Percentiles rank a stretch among this genome's conserved stretches.
These are phyloP conservation scores for Sarcoramphus papa DNA, from an alignment of 2,797 vertebrate species.

Conservation along the genomic window DNA sequence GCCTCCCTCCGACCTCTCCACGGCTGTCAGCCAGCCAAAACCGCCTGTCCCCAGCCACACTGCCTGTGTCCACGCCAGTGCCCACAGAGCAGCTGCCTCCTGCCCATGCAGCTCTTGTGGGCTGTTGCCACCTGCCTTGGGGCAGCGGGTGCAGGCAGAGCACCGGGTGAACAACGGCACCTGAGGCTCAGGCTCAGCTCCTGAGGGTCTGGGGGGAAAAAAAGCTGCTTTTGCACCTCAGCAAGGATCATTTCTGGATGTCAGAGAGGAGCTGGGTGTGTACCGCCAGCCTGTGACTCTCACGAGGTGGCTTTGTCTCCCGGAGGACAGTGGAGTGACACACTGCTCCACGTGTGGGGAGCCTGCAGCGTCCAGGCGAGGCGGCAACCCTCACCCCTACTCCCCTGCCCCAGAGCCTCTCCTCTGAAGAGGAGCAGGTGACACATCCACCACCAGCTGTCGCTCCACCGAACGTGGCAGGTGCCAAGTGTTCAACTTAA, in stretches of 20 bases:
- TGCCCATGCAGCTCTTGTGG: neutral
- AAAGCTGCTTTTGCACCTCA: neutral
- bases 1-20: neutral
- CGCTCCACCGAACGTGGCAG: neutral
- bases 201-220: rapidly evolving
- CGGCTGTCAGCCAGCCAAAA: neutral
- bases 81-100: neutral
- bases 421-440: neutral
- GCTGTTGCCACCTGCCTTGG: neutral
- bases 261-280: neutral
- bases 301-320: neutral
- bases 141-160: neutral
- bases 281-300: neutral
- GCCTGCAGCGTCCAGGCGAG: neutral
- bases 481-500: neutral
- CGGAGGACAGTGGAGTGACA: neutral
- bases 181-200: neutral
- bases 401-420: neutral
- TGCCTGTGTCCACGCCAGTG: rapidly evolving
- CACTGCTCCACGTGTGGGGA: neutral
- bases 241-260: neutral
- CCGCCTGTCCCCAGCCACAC: neutral
- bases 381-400: neutral
- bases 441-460: neutral
- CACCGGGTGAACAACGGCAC: rapidly evolving